phyloP scores from a whole-genome alignment of 1,140 invertebrate genomes.

The Zelostemma sp. region DNA sequence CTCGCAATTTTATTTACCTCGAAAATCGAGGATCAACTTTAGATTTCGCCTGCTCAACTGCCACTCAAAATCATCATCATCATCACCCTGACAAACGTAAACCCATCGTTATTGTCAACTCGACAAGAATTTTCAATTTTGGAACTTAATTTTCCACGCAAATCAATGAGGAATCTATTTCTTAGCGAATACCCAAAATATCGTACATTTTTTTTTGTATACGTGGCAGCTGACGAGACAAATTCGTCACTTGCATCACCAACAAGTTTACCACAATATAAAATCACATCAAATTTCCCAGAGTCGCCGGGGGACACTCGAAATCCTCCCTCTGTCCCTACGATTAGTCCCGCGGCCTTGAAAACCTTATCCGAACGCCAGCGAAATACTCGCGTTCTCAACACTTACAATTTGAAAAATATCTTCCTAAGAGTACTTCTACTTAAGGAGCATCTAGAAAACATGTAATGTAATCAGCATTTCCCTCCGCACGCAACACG shows the following conservation, averaged over 20 bases:
- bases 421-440: slow-evolving; percentile 33
- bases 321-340: slow-evolving; percentile 8
- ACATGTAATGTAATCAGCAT: slow-evolving; percentile 36
- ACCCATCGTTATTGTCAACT: too few relatives aligned
- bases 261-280: slow-evolving; percentile 40
- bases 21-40: not conserved
- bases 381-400: slow-evolving; percentile 13
- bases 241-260: slow-evolving; percentile 34
- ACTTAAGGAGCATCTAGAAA: slow-evolving; percentile 39
- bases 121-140: too few relatives aligned
- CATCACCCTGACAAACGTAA: too few relatives aligned
- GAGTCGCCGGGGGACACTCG: slow-evolving; percentile 19
- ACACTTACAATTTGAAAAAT: slow-evolving; percentile 41
- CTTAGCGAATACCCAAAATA: too few relatives aligned
- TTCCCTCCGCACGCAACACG: slow-evolving; percentile 19
- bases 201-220: slow-evolving; percentile 3
- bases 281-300: slow-evolving; percentile 41
- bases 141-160: too few relatives aligned
- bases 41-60: slow-evolving; percentile 15
- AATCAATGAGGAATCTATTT: too few relatives aligned
- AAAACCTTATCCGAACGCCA: slow-evolving; percentile 27
- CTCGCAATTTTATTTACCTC: slow-evolving; percentile 9
- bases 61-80: slow-evolving; percentile 26
- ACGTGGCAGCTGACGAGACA: slow-evolving; percentile 55
- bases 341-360: slow-evolving; percentile 38